Evolutionary conservation across 2,113 vertebrate species (phyloP).

Genomic region (Carlito syrichta): DNA sequence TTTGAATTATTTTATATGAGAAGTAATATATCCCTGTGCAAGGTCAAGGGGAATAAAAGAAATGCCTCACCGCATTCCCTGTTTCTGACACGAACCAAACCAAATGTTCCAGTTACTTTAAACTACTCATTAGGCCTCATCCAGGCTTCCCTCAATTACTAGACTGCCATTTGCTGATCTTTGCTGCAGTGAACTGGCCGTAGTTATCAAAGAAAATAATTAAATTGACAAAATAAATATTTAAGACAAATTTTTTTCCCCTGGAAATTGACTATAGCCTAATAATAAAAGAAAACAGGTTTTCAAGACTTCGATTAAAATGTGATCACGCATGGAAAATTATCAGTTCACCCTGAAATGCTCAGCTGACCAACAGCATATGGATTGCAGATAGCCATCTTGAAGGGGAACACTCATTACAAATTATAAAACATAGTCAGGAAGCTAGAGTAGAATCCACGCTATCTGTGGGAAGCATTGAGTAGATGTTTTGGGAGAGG

Average conservation of each 20-base stretch:
- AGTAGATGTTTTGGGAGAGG: not conserved
- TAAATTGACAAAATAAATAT: not conserved
- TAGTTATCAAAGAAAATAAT: not conserved
- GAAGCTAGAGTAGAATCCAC: fast-evolving
- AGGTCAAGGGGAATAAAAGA: fast-evolving
- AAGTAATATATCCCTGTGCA: too few species aligned
- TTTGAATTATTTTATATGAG: too few species aligned
- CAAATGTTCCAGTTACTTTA: not conserved
- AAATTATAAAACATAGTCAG: not conserved
- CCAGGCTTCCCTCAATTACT: not conserved
- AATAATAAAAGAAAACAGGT: not conserved
- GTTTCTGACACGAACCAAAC: not conserved
- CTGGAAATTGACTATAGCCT: not conserved
- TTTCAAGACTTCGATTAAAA: not conserved
- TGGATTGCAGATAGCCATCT: not conserved
- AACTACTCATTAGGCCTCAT: not conserved
- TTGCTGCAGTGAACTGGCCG: not conserved
- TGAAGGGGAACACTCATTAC: not conserved
- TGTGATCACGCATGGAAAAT: not conserved
- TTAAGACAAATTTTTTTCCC: not conserved
- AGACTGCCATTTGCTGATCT: not conserved
- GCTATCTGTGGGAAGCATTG: too few species aligned
- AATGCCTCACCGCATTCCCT: fast-evolving
- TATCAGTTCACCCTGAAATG: too few species aligned
- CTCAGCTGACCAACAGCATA: fast-evolving